Conservation (phyloP, 1,140 invertebrate species). For the Contarinia nasturtii region DNA sequence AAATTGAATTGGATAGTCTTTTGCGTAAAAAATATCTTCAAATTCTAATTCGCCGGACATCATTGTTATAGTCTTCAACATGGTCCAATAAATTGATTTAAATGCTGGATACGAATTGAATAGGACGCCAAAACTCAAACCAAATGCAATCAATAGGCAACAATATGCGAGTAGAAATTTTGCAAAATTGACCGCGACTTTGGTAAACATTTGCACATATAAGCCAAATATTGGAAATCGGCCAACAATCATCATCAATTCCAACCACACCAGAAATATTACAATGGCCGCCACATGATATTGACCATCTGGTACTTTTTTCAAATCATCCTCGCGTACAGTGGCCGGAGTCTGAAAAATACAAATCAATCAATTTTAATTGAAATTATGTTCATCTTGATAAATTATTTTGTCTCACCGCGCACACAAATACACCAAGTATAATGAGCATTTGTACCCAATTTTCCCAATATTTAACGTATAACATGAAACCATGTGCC, state of each 20-base stretch:
- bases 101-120: conserved; percentile 58
- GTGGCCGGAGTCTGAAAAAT: conserved; percentile 13
- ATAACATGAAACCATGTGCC: conserved; percentile 42
- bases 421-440: conserved; percentile 38
- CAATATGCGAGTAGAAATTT: conserved; percentile 64
- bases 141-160: conserved; percentile 59
- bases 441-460: conserved; percentile 64
- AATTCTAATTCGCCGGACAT: conserved; percentile 76
- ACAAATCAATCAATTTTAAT: background rate
- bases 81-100: conserved; percentile 25
- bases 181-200: conserved; percentile 62
- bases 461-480: conserved; percentile 64
- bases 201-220: conserved; percentile 73
- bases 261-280: conserved; percentile 57
- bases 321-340: conserved; percentile 11
- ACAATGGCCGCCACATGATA: conserved; percentile 59
- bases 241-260: conserved; percentile 66
- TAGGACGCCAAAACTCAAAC: conserved; percentile 54
- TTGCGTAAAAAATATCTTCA: conserved; percentile 59
- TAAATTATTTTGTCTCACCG: conserved; percentile 19
- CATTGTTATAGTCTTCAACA: conserved; percentile 71
- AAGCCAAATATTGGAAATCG: conserved; percentile 68
- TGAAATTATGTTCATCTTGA: no score
- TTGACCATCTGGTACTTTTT: conserved; percentile 37
- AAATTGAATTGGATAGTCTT: conserved; percentile 27